phyloP scores from a whole-genome alignment of 2,113 vertebrate genomes.

The Alexandromys fortis region DNA sequence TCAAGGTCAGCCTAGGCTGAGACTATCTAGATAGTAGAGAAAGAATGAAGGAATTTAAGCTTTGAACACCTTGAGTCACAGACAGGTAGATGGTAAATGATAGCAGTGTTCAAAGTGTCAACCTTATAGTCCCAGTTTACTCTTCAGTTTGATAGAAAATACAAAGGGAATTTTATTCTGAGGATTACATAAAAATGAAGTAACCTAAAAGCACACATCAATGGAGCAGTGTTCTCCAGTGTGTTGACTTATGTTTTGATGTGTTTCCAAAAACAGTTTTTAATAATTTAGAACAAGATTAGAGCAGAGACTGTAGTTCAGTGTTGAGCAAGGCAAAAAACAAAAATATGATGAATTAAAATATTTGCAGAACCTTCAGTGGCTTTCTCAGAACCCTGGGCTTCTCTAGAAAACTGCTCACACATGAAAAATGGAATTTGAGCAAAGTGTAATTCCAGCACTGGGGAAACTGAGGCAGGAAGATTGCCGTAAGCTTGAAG shows the following conservation, averaged over 20 bases:
- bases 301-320: background rate
- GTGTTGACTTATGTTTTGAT: background rate
- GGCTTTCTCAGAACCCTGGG: slow-evolving; percentile 25
- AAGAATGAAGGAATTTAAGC: background rate
- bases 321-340: background rate
- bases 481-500: background rate
- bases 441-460: background rate
- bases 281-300: slow-evolving; percentile 47
- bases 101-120: slow-evolving; percentile 28
- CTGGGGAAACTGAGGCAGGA: background rate
- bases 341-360: background rate
- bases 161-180: slow-evolving; percentile 38
- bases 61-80: slow-evolving; percentile 24
- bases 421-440: background rate
- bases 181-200: slow-evolving; percentile 47
- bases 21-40: background rate
- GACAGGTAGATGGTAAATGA: background rate
- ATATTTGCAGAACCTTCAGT: slow-evolving; percentile 9
- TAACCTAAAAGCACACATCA: background rate
- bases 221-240: background rate
- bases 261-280: background rate
- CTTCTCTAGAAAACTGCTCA: background rate
- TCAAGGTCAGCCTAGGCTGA: background rate
- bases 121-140: slow-evolving; percentile 6
- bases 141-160: slow-evolving; percentile 33